Evolutionary conservation across 2,113 vertebrate species (phyloP), one percentile per base, ranked within the genome.

Genomic region (Nothoprocta perdicaria): DNA sequence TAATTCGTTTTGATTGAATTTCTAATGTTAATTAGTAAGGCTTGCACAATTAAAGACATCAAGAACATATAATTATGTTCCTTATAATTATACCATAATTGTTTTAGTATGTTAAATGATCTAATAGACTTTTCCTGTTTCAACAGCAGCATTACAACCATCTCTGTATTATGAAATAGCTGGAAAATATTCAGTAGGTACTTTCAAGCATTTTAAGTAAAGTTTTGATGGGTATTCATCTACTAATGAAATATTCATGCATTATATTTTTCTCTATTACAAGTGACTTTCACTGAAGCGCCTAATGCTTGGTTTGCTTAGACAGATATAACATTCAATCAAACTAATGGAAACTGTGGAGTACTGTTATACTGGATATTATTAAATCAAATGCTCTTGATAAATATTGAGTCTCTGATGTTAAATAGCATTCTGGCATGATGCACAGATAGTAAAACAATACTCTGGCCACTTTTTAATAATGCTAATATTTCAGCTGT

Each of bases 21-120:
- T 96, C 80, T 96, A 95, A 84, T 95, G 87, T 87, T 96, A 97
- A 97, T 96, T 97, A 97, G 95, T 84, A 77, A 94, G 62, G 84
- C 84, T 96, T 85, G 93, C 68, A 94, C 80, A 94, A 94, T 96
- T 96, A 97, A 96, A 96, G 83, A 81, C 80, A 97, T 93, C 68
- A 95, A 96, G 93, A 97, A 96, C 85, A 95, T 95, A 94, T 95
- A 96, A 95, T 98, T 97, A 96, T 77, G 72, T 96, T 97, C 96
- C 90, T 97, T 93, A 97, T 95, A 97, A 94, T 97, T 95, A 96
- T 93, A 61, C 58, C 67, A 71, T 95, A 96, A 96, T 96, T 97
- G 94, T 97, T 96, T 97, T 95, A 97, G 94, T 95, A 94, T 8
- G 58, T 94, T 95, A 96, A 96, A 84, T 95, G 81, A 96, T 96